Conservation (phyloP, 2,113 vertebrate genomes). For the Syngnathus scovelli region DNA sequence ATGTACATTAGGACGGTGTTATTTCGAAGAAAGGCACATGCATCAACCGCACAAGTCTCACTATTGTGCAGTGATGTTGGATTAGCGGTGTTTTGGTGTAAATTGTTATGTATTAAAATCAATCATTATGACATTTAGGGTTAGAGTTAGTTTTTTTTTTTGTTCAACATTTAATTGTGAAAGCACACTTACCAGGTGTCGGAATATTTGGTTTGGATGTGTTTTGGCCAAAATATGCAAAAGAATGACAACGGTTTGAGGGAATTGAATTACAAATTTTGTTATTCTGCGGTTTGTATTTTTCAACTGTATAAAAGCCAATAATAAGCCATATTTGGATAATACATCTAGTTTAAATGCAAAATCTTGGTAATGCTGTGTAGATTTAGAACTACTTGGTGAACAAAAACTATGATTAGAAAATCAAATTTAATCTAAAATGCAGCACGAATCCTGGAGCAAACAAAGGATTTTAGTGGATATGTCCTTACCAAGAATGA, state of each 20-base stretch:
- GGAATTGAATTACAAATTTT: too few species aligned
- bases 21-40: conserved; percentile 6
- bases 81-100: neutral
- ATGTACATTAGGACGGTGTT: conserved; percentile 14
- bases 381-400: neutral
- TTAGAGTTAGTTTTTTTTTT: neutral
- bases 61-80: neutral
- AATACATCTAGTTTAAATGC: neutral
- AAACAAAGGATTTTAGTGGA: neutral
- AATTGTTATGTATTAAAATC: neutral
- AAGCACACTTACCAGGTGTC: too few species aligned
- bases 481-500: neutral
- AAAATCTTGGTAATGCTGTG: neutral
- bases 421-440: neutral
- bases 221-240: too few species aligned
- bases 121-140: neutral
- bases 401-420: neutral
- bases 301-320: neutral
- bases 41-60: conserved; percentile 3
- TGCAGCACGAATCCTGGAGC: neutral
- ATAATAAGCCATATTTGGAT: neutral
- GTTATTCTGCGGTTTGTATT: too few species aligned
- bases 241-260: too few species aligned
- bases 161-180: neutral
- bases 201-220: too few species aligned